Conservation (phyloP, 1,140 invertebrate genomes). For the Scaptomyza graminum region DNA sequence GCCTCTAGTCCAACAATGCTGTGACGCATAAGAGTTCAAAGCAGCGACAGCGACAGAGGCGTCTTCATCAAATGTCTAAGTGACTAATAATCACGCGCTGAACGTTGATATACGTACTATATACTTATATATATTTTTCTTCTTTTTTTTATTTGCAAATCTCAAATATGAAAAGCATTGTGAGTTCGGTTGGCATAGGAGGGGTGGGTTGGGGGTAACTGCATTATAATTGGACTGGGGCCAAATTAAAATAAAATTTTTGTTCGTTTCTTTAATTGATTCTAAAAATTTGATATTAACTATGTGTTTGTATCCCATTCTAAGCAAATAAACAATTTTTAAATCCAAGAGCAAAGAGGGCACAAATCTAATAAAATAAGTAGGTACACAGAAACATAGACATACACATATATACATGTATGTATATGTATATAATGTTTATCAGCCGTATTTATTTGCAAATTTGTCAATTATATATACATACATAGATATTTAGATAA, state of each 20-base stretch:
- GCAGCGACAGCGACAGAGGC: background rate
- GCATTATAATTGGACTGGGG: slow-evolving; percentile 44
- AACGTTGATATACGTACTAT: background rate
- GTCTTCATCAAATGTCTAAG: slow-evolving; percentile 20
- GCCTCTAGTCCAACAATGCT: background rate
- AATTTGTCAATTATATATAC: no score
- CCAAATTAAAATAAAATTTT: slow-evolving; percentile 55
- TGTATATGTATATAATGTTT: no score
- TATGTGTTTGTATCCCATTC: background rate
- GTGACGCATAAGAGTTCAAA: slow-evolving; percentile 11
- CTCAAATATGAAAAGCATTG: slow-evolving; percentile 10
- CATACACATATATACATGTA: background rate
- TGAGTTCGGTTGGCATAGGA: background rate
- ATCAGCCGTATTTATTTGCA: no score
- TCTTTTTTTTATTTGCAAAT: slow-evolving; percentile 38
- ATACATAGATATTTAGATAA: no score
- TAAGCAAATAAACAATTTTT: background rate
- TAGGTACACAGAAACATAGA: background rate
- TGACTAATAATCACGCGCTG: slow-evolving; percentile 39
- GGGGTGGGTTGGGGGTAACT: no score
- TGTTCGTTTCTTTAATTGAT: background rate
- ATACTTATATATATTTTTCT: background rate
- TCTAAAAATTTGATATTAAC: background rate
- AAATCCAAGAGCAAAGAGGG: background rate
- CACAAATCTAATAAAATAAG: background rate